Evolutionary conservation across 2,888 invertebrate genomes (phyloP), one percentile per base, ranked within the genome.

Genomic region (Andrena chrysosceles): DNA sequence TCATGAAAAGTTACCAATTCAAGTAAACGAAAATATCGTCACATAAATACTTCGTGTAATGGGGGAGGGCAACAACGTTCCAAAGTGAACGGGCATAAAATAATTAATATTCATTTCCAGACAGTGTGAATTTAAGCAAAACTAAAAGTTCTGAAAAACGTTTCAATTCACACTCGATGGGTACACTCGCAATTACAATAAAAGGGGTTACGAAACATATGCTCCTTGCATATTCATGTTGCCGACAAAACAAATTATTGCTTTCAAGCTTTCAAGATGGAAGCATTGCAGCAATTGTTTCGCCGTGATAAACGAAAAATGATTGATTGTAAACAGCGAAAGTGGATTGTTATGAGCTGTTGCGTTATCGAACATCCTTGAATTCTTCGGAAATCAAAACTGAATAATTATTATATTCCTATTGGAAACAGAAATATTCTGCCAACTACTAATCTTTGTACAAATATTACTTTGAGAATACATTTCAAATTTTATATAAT

Each of bases 91-190:
- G 42, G 16, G 29, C 16, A 26, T 16, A 16, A 59, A 59, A n/a
- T 20, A 33, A 49, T 33, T 33, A 60, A 64, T 67, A 33, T 59
- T 67, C 56, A 13, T 59, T 67, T 31, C 23, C 56, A 8, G 56
- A 31, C 31, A 10, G n/a, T 13, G 13, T 0, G 20, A 8, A 16
- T 29, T 48, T 67, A 13, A 59, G 67, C 16, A n/a, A 63, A 72
- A 63, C 42, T 29, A 23, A 42, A 59, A 52, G 10, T n/a, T 52
- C 10, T 10, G 42, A 42, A 13, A n/a, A 52, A 52, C 7, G 16
- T 52, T 72, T 33, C 29, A 31, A 60, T 59, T 13, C 7, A 31
- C 42, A 42, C n/a, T 48, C 29, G n/a, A 3, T 29, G 59, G 13
- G 20, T 23, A 59, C 6, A 54, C 16, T 35, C 42, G 42, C n/a